Percentiles rank a stretch among this genome's conserved stretches.
phyloP scores from a whole-genome alignment of 2,888 invertebrate species.

The Calliscelio sp. region DNA sequence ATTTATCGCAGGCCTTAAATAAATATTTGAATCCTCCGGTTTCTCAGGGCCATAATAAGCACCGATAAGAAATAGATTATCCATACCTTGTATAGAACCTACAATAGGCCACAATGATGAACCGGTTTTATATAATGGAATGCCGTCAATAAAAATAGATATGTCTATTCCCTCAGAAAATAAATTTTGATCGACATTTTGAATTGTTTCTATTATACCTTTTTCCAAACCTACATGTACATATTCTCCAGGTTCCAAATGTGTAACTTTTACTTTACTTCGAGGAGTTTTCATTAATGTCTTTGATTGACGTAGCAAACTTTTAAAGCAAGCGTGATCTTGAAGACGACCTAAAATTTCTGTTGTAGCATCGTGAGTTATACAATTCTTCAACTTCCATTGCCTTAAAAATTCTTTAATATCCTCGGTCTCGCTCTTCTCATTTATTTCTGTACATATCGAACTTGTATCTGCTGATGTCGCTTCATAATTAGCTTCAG shows the following conservation, averaged over 20 bases:
- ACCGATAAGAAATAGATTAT: constrained; percentile 69
- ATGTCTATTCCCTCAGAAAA: constrained; percentile 33
- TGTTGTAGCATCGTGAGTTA: constrained; percentile 26
- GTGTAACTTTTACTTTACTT: constrained; percentile 24
- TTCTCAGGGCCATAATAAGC: constrained; percentile 72
- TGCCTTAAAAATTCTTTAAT: constrained; percentile 28
- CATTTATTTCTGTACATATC: too few relatives aligned
- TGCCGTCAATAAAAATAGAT: constrained; percentile 59
- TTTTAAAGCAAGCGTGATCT: constrained; percentile 16
- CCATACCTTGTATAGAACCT: constrained; percentile 48
- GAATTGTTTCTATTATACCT: constrained; percentile 8
- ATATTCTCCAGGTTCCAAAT: constrained; percentile 44
- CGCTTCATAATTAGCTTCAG: too few relatives aligned
- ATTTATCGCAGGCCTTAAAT: constrained; percentile 29
- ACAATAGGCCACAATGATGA: constrained; percentile 74
- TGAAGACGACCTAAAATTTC: constrained; percentile 30
- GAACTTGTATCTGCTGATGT: too few relatives aligned
- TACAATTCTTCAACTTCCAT: constrained; percentile 29
- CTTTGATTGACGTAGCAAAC: constrained; percentile 17
- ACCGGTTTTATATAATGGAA: constrained; percentile 69
- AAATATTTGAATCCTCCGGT: constrained; percentile 10
- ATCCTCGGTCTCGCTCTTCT: too few relatives aligned
- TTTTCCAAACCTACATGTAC: constrained; percentile 46
- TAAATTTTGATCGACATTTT: neutral
- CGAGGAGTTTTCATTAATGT: constrained; percentile 43